Evolutionary conservation across 2,113 vertebrate species (phyloP), one percentile per base, ranked within the genome.

Genomic region (Panthera leo): DNA sequence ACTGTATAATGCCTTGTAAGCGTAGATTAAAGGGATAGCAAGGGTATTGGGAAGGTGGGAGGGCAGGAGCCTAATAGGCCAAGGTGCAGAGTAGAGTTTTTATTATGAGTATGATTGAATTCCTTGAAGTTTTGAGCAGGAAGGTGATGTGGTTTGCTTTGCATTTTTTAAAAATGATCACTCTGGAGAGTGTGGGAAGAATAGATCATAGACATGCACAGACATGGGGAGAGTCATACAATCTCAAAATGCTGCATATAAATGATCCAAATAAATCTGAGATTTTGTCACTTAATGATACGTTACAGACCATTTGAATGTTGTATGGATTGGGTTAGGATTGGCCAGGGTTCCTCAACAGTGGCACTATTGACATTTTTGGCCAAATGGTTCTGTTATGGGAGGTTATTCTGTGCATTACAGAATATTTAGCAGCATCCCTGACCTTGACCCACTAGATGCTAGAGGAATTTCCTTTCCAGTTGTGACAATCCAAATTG

Each of bases 321-420:
- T 12, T 29, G 6, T 4, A 15, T 15, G 4, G 48, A 31, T 53
- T 23, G 6, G 0, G 5, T 55, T n/a, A 34, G 13, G 4, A 10
- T 67, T 45, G 23, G 10, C 42, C 10, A 51, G 29, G 4, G 11
- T 31, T 68, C 84, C 63, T 45, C 45, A 48, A 2, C 7, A 53
- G 51, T n/a, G 29, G 6, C 53, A 7, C 16, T 34, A 7, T 2
- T 39, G 67, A 85, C 25, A 53, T 23, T 84, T 58, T 4, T 3
- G 10, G 5, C 10, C 11, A 19, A 11, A 19, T 3, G 51, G 36
- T 39, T 82, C 58, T 55, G 1, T 15, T 11, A n/a, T 4, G 4
- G 48, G 15, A 8, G 78, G 8, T 12, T 34, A 14, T 5, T 3
- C 16, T 61, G 34, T 39, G 19, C 7, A 63, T 7, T 21, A 3